Conservation (phyloP, 2,113 vertebrate genomes). For the Sisor rabdophorus region DNA sequence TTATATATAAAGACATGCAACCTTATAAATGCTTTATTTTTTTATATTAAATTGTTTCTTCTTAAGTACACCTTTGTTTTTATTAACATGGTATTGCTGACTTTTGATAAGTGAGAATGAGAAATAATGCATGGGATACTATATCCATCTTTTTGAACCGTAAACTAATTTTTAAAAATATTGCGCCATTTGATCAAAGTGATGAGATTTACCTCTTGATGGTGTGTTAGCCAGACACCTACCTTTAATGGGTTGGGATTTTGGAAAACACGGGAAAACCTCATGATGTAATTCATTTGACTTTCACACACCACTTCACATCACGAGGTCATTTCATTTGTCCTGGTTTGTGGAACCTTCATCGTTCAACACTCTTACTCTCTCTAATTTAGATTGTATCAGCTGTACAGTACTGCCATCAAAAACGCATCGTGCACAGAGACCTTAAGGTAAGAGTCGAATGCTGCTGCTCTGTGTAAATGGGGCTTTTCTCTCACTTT, state of each 20-base stretch:
- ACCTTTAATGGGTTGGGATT: slow-evolving; percentile 30
- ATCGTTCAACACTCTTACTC: background rate
- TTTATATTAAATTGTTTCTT: background rate
- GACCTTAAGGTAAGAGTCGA: slow-evolving; percentile 47
- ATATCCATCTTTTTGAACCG: background rate
- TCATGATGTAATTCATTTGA: slow-evolving; percentile 23
- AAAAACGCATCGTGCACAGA: slow-evolving; percentile 52
- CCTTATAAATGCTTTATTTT: background rate
- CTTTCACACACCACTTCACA: slow-evolving; percentile 25
- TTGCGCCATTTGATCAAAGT: background rate
- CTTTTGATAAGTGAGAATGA: background rate
- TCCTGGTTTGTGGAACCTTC: background rate
- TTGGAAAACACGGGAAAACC: slow-evolving; percentile 21
- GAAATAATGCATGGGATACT: background rate
- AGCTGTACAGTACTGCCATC: slow-evolving; percentile 51
- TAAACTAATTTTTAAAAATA: background rate
- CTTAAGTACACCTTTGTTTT: background rate
- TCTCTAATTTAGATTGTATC: slow-evolving; percentile 42
- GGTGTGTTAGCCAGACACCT: slow-evolving; percentile 6
- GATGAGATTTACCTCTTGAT: background rate
- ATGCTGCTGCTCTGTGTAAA: background rate
- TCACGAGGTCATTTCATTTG: slow-evolving; percentile 18
- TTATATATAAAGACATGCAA: background rate
- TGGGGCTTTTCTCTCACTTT: no score
- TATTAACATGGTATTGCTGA: background rate